These are phyloP conservation scores for Sycon ciliatum DNA, from an alignment of 37 sponge, comb jelly and placozoan genomes.

Conservation along the genomic window DNA sequence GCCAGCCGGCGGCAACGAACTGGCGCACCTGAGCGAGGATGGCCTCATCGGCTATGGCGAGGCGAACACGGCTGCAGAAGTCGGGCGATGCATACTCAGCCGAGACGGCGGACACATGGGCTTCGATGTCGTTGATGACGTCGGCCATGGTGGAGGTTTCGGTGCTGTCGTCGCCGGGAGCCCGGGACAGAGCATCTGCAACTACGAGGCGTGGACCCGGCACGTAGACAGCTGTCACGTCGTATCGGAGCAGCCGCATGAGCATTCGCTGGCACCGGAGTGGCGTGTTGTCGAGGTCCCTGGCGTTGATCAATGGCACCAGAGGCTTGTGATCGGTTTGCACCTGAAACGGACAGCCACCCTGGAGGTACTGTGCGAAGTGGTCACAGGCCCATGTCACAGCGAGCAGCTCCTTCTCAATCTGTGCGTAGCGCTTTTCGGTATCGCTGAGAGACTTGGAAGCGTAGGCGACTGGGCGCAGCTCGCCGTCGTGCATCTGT, in stretches of 20 bases:
- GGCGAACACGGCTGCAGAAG: too few relatives aligned
- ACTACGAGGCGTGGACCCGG: slow-evolving; percentile 30
- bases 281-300: slow-evolving; percentile 23
- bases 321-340: slow-evolving; percentile 41
- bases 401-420: slow-evolving; percentile 14
- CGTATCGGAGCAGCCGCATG: neutral
- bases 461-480: neutral
- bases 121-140: too few relatives aligned
- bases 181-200: slow-evolving; percentile 39
- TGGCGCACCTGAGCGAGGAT: too few relatives aligned
- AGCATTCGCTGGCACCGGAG: slow-evolving; percentile 20
- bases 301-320: slow-evolving; percentile 25
- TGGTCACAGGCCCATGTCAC: neutral
- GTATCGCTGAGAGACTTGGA: neutral
- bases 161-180: too few relatives aligned
- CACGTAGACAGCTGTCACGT: slow-evolving; percentile 13
- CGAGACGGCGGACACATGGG: too few relatives aligned
- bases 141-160: too few relatives aligned
- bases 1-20: too few relatives aligned
- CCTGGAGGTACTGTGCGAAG: slow-evolving; percentile 17
- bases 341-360: neutral
- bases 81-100: too few relatives aligned
- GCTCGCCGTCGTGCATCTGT: slow-evolving; percentile 11
- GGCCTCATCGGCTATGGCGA: too few relatives aligned
- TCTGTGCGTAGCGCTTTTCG: neutral